These are phyloP conservation scores for Lycaon pictus DNA, from an alignment of 2,113 vertebrate genomes.

Conservation along the genomic window DNA sequence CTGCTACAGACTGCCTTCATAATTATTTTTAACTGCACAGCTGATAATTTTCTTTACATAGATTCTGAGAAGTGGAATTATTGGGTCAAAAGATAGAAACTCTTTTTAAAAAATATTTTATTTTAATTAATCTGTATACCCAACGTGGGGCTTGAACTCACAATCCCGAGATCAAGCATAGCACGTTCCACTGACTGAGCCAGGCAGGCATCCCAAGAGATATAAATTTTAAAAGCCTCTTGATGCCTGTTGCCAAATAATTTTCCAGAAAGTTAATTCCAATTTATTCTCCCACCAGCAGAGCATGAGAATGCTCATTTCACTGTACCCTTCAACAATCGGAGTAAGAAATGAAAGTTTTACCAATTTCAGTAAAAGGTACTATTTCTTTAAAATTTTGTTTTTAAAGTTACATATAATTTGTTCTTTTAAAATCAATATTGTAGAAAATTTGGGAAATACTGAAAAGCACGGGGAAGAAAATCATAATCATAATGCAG, in stretches of 20 bases:
- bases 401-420: neutral
- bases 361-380: neutral
- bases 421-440: neutral
- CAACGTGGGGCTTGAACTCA: neutral
- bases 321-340: neutral
- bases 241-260: neutral
- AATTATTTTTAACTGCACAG: constrained; percentile 6
- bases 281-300: neutral
- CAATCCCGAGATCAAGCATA: neutral
- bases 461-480: neutral
- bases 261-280: constrained; percentile 22
- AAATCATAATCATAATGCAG: neutral
- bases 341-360: neutral
- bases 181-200: neutral
- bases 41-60: neutral
- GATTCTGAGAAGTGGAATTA: neutral
- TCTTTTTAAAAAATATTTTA: neutral
- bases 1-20: neutral
- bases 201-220: neutral
- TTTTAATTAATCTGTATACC: neutral
- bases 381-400: neutral
- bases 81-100: neutral
- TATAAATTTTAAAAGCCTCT: neutral
- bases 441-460: neutral
- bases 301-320: neutral